Percentiles rank a stretch among this genome's conserved stretches.
These are phyloP conservation scores for Ferrisia virgata DNA, from an alignment of 2,888 invertebrate genomes.

Conservation along the genomic window DNA sequence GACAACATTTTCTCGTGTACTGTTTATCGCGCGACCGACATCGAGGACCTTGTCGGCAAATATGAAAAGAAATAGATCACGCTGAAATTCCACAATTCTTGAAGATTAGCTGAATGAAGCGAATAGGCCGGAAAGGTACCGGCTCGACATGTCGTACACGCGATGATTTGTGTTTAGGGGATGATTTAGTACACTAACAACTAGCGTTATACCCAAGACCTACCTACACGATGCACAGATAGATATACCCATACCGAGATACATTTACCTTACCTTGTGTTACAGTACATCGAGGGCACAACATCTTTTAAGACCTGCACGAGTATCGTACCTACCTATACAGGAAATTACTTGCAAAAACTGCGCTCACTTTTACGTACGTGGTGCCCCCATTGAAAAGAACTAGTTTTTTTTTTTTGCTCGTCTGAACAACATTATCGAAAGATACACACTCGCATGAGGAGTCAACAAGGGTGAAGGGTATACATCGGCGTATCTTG, in stretches of 20 bases:
- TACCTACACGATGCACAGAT: neutral
- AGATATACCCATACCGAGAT: neutral
- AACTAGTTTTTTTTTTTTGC: neutral
- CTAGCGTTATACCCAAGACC: neutral
- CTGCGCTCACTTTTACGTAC: neutral
- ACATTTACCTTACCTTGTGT: no score
- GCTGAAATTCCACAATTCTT: neutral
- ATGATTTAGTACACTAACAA: neutral
- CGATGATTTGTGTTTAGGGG: conserved; percentile 31
- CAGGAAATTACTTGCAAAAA: conserved; percentile 26
- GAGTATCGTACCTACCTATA: neutral
- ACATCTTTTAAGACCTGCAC: neutral
- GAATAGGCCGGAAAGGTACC: neutral
- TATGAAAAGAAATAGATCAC: conserved; percentile 12
- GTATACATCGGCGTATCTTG: neutral
- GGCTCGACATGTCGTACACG: conserved; percentile 25
- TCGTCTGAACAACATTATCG: neutral
- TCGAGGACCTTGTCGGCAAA: conserved; percentile 26
- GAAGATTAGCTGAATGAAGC: neutral
- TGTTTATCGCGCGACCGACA: neutral
- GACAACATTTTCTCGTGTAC: neutral
- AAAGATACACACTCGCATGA: neutral
- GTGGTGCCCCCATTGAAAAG: conserved; percentile 1
- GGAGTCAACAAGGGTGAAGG: neutral
- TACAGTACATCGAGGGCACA: no score